These are phyloP conservation scores for Callosobruchus maculatus DNA, from an alignment of 2,888 invertebrate genomes.

Conservation along the genomic window DNA sequence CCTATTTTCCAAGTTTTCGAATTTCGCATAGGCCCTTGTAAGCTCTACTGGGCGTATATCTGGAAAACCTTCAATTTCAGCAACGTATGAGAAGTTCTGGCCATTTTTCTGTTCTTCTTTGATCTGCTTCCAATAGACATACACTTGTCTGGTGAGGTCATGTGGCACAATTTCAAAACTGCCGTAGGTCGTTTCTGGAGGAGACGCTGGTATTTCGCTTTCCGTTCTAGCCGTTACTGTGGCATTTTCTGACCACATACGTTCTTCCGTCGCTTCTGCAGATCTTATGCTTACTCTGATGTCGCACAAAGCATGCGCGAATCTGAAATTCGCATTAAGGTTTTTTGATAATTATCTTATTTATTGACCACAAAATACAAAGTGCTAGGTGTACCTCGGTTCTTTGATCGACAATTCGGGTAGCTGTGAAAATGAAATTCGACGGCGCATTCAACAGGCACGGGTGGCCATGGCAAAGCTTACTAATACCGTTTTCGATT, in stretches of 20 bases:
- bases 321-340: slow-evolving; percentile 58
- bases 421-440: too few relatives aligned
- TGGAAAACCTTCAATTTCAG: slow-evolving; percentile 47
- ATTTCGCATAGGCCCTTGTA: slow-evolving; percentile 59
- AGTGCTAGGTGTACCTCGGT: too few relatives aligned
- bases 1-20: slow-evolving; percentile 50
- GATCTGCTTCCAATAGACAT: slow-evolving; percentile 78
- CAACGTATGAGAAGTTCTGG: slow-evolving; percentile 66
- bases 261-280: slow-evolving; percentile 48
- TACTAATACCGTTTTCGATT: too few relatives aligned
- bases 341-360: too few relatives aligned
- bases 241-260: slow-evolving; percentile 69
- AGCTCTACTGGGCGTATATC: slow-evolving; percentile 52
- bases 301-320: slow-evolving; percentile 68
- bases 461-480: too few relatives aligned
- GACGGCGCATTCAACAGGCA: too few relatives aligned
- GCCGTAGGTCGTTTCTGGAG: slow-evolving; percentile 70
- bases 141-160: slow-evolving; percentile 54
- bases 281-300: slow-evolving; percentile 67
- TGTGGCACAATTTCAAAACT: slow-evolving; percentile 60
- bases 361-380: too few relatives aligned
- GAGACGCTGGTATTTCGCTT: slow-evolving; percentile 57
- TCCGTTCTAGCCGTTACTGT: slow-evolving; percentile 60
- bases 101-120: slow-evolving; percentile 68
- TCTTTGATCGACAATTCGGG: too few relatives aligned